A percentile compares a stretch with the other conserved stretches of the same genome.
phyloP scores from a whole-genome alignment of 2,888 invertebrate species.

The Acanthacorydalis orientalis region DNA sequence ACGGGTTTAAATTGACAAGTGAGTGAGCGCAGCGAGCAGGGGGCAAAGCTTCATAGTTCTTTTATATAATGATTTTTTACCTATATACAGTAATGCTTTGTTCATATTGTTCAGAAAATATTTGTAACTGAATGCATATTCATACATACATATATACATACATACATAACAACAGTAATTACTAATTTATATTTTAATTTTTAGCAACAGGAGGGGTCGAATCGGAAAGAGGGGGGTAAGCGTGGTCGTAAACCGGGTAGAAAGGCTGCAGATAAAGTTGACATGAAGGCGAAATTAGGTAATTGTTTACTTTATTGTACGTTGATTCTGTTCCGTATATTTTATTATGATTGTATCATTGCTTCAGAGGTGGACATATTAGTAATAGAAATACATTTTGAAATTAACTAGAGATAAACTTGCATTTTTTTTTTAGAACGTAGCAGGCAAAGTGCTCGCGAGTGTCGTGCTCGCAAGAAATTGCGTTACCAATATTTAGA shows the following conservation, averaged over 20 bases:
- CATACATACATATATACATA: background rate
- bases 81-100: too few species aligned
- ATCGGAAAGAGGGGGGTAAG: slow-evolving; percentile 67
- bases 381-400: background rate
- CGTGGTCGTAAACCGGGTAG: slow-evolving; percentile 79
- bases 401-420: background rate
- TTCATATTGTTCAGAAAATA: too few species aligned
- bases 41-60: too few species aligned
- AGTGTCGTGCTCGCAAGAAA: slow-evolving; percentile 93
- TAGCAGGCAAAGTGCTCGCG: slow-evolving; percentile 91
- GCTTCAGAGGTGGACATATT: too few species aligned
- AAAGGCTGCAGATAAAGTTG: slow-evolving; percentile 75
- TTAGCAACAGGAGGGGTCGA: slow-evolving; percentile 36
- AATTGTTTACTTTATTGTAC: slow-evolving; percentile 15
- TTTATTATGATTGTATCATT: too few species aligned
- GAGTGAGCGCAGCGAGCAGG: too few species aligned
- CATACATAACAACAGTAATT: background rate
- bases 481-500: slow-evolving; percentile 92
- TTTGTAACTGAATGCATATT: too few species aligned
- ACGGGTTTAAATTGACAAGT: too few species aligned
- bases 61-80: too few species aligned
- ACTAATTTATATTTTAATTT: slow-evolving; percentile 6
- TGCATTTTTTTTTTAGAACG: slow-evolving; percentile 46
- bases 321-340: background rate
- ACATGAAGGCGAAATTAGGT: slow-evolving; percentile 89